These are phyloP conservation scores for Agrotis clavis DNA, from an alignment of 2,888 invertebrate species.

Conservation along the genomic window DNA sequence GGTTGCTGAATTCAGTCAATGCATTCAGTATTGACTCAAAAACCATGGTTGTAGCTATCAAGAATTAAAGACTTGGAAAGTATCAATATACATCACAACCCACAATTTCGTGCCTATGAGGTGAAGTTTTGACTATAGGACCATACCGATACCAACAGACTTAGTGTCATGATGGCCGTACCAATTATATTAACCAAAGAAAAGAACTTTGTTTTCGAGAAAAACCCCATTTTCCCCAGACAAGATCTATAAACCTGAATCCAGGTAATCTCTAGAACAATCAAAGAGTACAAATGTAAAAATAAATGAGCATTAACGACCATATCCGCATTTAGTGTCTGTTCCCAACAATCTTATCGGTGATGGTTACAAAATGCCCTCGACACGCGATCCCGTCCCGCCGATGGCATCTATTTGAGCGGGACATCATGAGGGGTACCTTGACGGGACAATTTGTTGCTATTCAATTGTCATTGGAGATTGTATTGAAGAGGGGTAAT, in stretches of 20 bases:
- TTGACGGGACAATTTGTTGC: constrained; percentile 60
- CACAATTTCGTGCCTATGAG: no score
- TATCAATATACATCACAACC: no score
- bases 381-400: constrained; percentile 59
- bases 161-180: no score
- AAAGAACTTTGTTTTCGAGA: background rate
- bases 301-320: constrained; percentile 60
- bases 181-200: no score
- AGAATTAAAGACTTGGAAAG: no score
- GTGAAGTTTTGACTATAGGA: no score
- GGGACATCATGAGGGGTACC: constrained; percentile 66
- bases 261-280: constrained; percentile 39
- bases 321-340: constrained; percentile 62
- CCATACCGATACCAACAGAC: no score
- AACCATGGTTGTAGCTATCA: no score
- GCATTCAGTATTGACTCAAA: no score
- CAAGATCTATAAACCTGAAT: constrained; percentile 10
- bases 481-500: constrained; percentile 36
- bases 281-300: constrained; percentile 53
- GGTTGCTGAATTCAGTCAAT: no score
- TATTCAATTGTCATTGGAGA: constrained; percentile 60
- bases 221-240: background rate
- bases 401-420: constrained; percentile 35
- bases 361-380: constrained; percentile 55
- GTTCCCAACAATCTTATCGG: constrained; percentile 61